These are phyloP conservation scores for Typhlomys cinereus DNA, from an alignment of 2,113 vertebrate genomes.

Conservation along the genomic window DNA sequence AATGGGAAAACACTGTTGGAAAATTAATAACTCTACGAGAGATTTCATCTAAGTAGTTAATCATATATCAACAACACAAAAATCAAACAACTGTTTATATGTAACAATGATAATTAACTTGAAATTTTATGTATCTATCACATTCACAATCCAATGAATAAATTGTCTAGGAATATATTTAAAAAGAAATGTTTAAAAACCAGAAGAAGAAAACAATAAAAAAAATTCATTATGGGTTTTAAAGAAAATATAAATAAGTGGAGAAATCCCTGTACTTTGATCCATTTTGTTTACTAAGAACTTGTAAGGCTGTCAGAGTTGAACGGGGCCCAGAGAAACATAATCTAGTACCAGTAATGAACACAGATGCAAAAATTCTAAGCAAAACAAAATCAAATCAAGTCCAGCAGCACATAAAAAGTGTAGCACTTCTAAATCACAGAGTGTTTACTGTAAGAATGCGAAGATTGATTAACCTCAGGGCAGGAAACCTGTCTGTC, in stretches of 20 bases:
- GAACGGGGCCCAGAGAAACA: neutral
- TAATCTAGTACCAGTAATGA: neutral
- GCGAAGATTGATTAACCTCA: neutral
- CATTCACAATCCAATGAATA: constrained; percentile 11
- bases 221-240: constrained; percentile 9
- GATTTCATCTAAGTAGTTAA: neutral
- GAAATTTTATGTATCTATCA: constrained; percentile 28
- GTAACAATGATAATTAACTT: neutral
- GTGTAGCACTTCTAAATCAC: neutral
- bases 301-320: constrained; percentile 29
- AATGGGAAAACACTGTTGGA: neutral
- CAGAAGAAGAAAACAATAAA: constrained; percentile 21
- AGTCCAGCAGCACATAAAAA: neutral
- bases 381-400: constrained; percentile 32
- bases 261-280: neutral
- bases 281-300: neutral
- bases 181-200: constrained; percentile 25
- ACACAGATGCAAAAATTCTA: neutral
- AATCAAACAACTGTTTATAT: constrained; percentile 6
- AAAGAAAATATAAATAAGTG: constrained; percentile 26
- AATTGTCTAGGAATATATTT: constrained; percentile 42
- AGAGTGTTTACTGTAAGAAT: neutral
- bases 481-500: neutral
- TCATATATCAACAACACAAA: neutral
- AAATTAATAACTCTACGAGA: constrained; percentile 25